These are phyloP conservation scores for Lampris incognitus DNA, from an alignment of 2,113 vertebrate genomes.

Conservation along the genomic window DNA sequence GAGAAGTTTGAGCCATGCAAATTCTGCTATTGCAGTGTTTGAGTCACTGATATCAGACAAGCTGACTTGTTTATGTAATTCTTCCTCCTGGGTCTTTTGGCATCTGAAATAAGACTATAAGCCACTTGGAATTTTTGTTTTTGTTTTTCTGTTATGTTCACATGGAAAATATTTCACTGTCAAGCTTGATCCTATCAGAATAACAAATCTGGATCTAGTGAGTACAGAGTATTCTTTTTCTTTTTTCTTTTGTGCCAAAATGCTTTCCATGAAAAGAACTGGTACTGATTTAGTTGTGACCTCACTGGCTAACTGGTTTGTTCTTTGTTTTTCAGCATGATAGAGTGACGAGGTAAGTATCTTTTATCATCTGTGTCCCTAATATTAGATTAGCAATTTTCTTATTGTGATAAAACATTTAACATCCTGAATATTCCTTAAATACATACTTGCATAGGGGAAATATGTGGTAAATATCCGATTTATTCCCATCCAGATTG, in stretches of 20 bases:
- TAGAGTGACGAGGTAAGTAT: constrained; percentile 73
- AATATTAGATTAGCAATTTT: neutral
- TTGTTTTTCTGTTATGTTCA: constrained; percentile 46
- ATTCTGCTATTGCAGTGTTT: constrained; percentile 41
- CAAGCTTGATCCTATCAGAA: constrained; percentile 53
- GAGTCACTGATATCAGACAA: constrained; percentile 37
- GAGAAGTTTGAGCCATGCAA: constrained; percentile 42
- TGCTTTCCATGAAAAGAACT: constrained; percentile 24
- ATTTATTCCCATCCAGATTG: constrained; percentile 77
- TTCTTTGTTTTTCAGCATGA: constrained; percentile 77
- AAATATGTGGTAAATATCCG: constrained; percentile 9
- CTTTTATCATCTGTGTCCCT: constrained; percentile 1
- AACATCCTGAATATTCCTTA: neutral
- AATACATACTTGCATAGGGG: neutral
- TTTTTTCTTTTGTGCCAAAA: neutral
- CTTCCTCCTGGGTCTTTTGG: constrained; percentile 22
- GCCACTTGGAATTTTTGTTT: constrained; percentile 49
- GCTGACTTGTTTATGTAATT: constrained; percentile 23
- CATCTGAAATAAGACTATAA: constrained; percentile 37
- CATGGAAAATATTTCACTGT: constrained; percentile 44
- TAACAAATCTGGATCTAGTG: constrained; percentile 52
- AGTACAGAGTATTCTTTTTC: constrained; percentile 18
- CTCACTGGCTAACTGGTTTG: constrained; percentile 27
- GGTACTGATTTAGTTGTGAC: constrained; percentile 14
- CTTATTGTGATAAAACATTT: neutral